These are phyloP conservation scores for Enteromius paludinosus DNA, from an alignment of 2,797 vertebrate species.

Conservation along the genomic window DNA sequence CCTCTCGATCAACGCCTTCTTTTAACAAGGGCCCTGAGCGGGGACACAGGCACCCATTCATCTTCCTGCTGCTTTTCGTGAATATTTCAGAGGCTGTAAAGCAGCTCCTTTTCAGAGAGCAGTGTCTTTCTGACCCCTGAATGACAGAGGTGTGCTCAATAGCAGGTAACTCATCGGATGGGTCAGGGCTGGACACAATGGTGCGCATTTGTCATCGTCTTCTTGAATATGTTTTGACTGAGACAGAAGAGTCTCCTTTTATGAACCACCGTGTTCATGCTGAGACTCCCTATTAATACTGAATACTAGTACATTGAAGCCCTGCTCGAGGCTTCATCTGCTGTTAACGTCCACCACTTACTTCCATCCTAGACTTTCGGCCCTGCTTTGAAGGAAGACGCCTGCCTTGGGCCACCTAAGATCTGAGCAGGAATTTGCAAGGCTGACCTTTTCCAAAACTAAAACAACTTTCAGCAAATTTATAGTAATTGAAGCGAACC, in stretches of 20 bases:
- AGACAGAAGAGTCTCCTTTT: constrained; percentile 7
- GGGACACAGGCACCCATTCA: constrained; percentile 67
- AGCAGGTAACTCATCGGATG: constrained; percentile 26
- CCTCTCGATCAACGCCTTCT: constrained; percentile 74
- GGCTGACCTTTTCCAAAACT: constrained; percentile 13
- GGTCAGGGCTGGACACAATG: constrained; percentile 25
- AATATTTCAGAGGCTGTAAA: constrained; percentile 73
- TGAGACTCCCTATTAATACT: neutral
- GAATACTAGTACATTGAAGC: neutral
- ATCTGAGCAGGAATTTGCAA: constrained; percentile 8
- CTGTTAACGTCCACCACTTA: neutral
- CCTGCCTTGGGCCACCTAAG: neutral
- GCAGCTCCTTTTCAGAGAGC: constrained; percentile 49
- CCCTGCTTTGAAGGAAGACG: constrained; percentile 6
- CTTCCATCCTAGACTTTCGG: constrained; percentile 4
- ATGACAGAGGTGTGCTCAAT: constrained; percentile 41
- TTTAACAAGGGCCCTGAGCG: constrained; percentile 63
- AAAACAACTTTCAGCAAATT: constrained; percentile 7
- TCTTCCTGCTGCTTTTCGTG: constrained; percentile 69
- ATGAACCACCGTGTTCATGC: constrained; percentile 29
- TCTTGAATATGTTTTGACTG: constrained; percentile 27
- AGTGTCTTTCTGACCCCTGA: constrained; percentile 27
- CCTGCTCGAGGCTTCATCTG: constrained; percentile 10
- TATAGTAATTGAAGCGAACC: constrained; percentile 5
- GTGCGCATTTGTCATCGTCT: constrained; percentile 15